Evolutionary conservation across 2,797 vertebrate genomes (phyloP).

Genomic region (Phataginus tetradactyla): DNA sequence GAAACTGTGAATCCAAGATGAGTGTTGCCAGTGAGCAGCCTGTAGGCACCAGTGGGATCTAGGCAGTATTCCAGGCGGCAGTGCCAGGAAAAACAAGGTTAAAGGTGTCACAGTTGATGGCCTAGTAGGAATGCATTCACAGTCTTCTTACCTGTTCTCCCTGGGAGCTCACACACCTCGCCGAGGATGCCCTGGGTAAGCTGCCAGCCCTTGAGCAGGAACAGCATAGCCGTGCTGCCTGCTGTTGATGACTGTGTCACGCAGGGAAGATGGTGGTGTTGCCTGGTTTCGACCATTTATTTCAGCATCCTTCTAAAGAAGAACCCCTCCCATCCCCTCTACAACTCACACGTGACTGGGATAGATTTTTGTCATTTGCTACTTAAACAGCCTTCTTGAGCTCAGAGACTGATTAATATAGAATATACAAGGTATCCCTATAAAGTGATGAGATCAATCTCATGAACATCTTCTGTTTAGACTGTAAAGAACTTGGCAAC

Average conservation of each 20-base stretch:
- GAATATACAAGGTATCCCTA: neutral
- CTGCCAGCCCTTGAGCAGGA: neutral
- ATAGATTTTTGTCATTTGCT: neutral
- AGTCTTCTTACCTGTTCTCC: neutral
- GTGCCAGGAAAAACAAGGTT: neutral
- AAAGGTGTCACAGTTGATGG: neutral
- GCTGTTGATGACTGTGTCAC: neutral
- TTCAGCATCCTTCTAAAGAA: neutral
- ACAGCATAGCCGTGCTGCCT: neutral
- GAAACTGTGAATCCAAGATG: neutral
- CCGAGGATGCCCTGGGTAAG: neutral
- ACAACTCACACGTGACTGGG: neutral
- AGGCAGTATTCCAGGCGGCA: neutral
- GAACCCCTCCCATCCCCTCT: neutral
- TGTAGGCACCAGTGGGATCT: accelerated
- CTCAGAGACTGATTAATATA: neutral
- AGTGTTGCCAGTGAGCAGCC: neutral
- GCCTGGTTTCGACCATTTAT: neutral
- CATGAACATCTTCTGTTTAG: neutral
- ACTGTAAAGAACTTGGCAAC: neutral
- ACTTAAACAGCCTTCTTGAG: neutral
- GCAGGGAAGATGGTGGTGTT: neutral
- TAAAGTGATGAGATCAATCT: neutral
- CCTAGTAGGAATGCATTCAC: neutral
- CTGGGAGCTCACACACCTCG: neutral